Evolutionary conservation across 1,140 invertebrate genomes (phyloP).

Genomic region (Diabrotica undecimpunctata): DNA sequence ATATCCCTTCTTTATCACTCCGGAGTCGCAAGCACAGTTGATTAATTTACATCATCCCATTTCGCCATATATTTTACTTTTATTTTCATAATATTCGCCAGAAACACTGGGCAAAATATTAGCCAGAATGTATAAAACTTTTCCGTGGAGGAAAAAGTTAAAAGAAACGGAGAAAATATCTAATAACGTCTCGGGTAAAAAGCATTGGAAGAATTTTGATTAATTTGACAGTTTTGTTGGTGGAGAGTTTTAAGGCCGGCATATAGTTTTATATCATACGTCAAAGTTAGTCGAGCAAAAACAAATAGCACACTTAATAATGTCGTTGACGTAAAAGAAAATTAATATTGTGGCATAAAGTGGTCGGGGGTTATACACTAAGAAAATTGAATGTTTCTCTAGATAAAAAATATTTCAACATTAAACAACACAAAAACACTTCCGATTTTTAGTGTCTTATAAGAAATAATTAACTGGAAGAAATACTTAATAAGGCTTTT

Average conservation of each 20-base stretch:
- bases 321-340: neutral
- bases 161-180: constrained; percentile 20
- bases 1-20: neutral
- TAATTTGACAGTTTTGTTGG: constrained; percentile 32
- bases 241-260: constrained; percentile 25
- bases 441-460: constrained; percentile 1
- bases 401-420: too few relatives aligned
- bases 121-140: constrained; percentile 12
- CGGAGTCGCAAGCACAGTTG: neutral
- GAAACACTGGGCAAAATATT: constrained; percentile 10
- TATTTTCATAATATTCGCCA: constrained; percentile 11
- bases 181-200: constrained; percentile 29
- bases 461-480: neutral
- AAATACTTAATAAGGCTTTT: neutral
- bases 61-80: constrained; percentile 8
- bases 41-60: constrained; percentile 7
- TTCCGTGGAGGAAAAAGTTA: constrained; percentile 7
- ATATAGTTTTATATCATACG: constrained; percentile 36
- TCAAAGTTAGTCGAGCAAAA: constrained; percentile 32
- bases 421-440: neutral
- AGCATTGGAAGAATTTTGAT: constrained; percentile 31
- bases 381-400: too few relatives aligned
- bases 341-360: neutral
- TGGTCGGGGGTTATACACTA: too few relatives aligned
- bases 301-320: constrained; percentile 27